Evolutionary conservation across 1,140 invertebrate species (phyloP), one percentile per base, ranked within the genome.

Genomic region (Nymphalis io): DNA sequence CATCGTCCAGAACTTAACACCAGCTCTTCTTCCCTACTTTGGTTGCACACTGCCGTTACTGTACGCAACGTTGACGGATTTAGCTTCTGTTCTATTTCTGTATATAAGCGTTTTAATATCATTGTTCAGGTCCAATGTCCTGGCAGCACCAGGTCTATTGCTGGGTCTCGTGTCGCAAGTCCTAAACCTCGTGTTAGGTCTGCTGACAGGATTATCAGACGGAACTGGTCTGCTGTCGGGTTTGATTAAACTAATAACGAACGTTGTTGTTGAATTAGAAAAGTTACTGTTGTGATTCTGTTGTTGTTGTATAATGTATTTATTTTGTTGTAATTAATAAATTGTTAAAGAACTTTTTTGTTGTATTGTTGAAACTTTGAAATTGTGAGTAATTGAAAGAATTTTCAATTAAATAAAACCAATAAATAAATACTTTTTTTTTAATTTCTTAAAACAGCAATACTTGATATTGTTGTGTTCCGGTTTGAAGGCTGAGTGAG

Each of bases 91-190:
- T 0, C 60, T 90, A 0, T 89, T 90, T 62, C 60, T 90, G 13
- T 90, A 90, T 53, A 89, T 90, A 3, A 89, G 88, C 68, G 85
- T 89, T 0, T 44, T 90, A 0, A 88, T 90, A 33, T 90, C 88
- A 0, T 53, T 90, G 15, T 89, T 90, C 20, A 75, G 87, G 27
- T 89, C 88, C 0, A 89, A 90, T 73, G 82, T 90, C 1, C 60
- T 89, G 15, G 85, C 83, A 0, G 88, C 88, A 0, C 88, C 88
- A 18, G 86, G 88, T 0, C 61, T 89, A 0, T 48, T 89, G 13
- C 68, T 84, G 20, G 80, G 76, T 3, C 60, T 90, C n/a, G 86
- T 88, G 0, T 75, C 79, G 1, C 82, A 87, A 55, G 74, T 90
- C 0, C 57, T 90, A 5, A 90, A 90, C 58, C 62, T 89, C 39